Evolutionary conservation across 1,140 invertebrate genomes (phyloP).

Genomic region (Eumeta japonica): DNA sequence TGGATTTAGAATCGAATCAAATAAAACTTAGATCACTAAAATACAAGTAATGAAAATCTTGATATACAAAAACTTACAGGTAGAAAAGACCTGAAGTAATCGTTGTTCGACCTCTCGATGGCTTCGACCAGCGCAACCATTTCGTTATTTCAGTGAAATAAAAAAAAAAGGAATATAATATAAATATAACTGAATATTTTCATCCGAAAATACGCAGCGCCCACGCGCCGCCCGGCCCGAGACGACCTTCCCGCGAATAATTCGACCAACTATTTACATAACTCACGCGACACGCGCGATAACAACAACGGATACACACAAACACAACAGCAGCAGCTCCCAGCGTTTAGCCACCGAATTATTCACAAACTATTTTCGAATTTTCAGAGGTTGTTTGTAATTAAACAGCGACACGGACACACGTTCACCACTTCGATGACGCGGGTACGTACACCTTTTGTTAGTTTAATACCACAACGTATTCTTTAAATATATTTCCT

Average conservation of each 20-base stretch:
- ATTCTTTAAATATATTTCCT: no score
- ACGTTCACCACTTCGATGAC: no score
- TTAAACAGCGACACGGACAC: no score
- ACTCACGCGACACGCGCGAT: not conserved
- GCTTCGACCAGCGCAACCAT: conserved; percentile 36
- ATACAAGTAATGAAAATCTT: no score
- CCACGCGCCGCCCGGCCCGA: no score
- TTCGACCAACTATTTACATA: not conserved
- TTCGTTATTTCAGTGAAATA: conserved; percentile 23
- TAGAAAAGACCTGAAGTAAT: conserved; percentile 40
- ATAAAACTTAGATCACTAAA: no score
- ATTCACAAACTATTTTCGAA: conserved; percentile 11
- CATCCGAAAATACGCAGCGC: no score
- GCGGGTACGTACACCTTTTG: no score
- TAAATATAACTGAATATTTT: not conserved
- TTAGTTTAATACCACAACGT: no score
- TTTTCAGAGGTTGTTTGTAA: no score
- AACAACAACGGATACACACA: conserved; percentile 2
- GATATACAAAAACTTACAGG: conserved; percentile 31
- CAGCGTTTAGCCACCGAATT: conserved; percentile 9
- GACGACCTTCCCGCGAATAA: no score
- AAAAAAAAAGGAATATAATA: conserved; percentile 9
- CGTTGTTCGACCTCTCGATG: conserved; percentile 28
- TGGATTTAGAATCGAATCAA: no score
- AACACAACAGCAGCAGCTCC: not conserved